A percentile compares a stretch with the other conserved stretches of the same genome.
phyloP scores from a whole-genome alignment of 2,888 invertebrate species.

The Agonum fuliginosum region DNA sequence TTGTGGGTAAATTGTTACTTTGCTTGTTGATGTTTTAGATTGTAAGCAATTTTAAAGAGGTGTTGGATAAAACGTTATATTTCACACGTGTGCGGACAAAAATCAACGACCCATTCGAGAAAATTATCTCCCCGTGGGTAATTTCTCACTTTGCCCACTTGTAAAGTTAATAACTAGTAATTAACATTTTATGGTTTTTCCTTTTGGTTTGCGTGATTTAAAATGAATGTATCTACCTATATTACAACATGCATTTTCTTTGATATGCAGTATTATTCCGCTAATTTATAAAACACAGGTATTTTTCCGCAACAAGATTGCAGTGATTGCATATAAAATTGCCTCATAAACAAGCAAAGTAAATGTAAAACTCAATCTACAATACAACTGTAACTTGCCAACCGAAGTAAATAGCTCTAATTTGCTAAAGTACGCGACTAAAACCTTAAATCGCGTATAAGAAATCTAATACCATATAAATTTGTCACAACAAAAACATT shows the following conservation, averaged over 20 bases:
- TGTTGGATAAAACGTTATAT: too few species aligned
- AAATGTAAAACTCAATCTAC: neutral
- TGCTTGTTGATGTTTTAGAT: too few species aligned
- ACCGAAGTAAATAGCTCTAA: slow-evolving; percentile 14
- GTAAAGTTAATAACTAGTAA: too few species aligned
- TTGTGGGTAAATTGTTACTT: too few species aligned
- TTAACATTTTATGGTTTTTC: too few species aligned
- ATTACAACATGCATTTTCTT: neutral
- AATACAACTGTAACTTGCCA: slow-evolving; percentile 5
- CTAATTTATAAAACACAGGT: slow-evolving; percentile 2
- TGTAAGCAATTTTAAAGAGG: too few species aligned
- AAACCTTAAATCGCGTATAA: slow-evolving; percentile 6
- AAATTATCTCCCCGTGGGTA: too few species aligned
- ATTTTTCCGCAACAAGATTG: neutral
- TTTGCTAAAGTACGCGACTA: neutral
- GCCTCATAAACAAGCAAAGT: neutral
- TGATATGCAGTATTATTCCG: neutral
- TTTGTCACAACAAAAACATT: too few species aligned
- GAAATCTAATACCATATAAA: slow-evolving; percentile 7
- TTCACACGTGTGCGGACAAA: too few species aligned
- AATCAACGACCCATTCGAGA: too few species aligned
- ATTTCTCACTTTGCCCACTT: too few species aligned
- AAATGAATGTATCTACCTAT: neutral
- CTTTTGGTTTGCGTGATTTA: neutral
- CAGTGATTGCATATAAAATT: slow-evolving; percentile 18